Conservation (phyloP, 2,113 vertebrate species). For the Eptatretus burgeri region DNA sequence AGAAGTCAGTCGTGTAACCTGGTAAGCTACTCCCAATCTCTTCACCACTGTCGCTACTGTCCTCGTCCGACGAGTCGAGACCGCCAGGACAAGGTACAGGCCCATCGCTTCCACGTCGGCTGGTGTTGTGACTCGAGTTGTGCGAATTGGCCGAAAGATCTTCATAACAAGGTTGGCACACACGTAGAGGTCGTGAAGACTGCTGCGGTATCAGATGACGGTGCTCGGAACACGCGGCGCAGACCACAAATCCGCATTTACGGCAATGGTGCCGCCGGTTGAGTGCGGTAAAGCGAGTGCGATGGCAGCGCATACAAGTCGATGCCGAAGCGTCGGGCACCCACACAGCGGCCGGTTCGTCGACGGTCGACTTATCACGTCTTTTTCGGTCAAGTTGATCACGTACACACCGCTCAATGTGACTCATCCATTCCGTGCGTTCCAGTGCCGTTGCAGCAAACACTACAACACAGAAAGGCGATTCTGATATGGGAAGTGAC, state of each 20-base stretch:
- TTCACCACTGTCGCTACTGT: no score
- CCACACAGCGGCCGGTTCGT: background rate
- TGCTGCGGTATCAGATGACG: background rate
- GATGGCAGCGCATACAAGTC: slow-evolving; percentile 2
- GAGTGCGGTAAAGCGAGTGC: slow-evolving; percentile 1
- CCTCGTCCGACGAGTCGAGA: no score
- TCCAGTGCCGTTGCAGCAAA: background rate
- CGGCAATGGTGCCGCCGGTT: slow-evolving; percentile 6
- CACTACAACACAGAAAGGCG: background rate
- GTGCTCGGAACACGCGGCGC: slow-evolving; percentile 2
- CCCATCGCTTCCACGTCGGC: no score
- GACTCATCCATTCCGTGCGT: slow-evolving; percentile 1
- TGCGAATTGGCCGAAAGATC: background rate
- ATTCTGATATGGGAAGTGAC: background rate
- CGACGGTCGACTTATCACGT: background rate
- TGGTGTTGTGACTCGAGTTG: no score
- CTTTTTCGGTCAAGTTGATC: background rate
- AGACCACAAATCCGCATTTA: slow-evolving; percentile 4
- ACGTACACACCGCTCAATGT: background rate
- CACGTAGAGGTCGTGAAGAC: slow-evolving; percentile 2
- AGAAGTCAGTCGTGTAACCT: no score
- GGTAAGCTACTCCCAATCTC: no score
- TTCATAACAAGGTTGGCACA: background rate
- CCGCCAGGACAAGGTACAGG: no score
- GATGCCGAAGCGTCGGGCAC: slow-evolving; percentile 3